These are phyloP conservation scores for Porites lobata DNA, from an alignment of 92 coral and sea anemone species.

Conservation along the genomic window DNA sequence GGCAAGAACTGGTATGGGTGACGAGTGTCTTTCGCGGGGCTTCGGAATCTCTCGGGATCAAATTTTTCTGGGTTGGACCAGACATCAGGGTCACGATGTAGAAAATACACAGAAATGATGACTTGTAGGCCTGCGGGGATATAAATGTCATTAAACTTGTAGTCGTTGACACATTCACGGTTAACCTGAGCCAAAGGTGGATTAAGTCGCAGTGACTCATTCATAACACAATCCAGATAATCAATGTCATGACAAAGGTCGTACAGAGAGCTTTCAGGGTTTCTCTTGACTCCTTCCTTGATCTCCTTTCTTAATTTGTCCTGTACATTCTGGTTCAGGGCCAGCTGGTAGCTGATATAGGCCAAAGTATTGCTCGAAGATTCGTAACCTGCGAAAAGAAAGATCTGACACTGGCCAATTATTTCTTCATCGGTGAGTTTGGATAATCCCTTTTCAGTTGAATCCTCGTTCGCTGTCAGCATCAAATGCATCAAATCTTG, in stretches of 20 bases:
- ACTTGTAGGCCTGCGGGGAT: constrained; percentile 60
- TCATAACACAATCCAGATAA: constrained; percentile 71
- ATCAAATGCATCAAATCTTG: constrained; percentile 30
- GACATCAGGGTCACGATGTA: constrained; percentile 61
- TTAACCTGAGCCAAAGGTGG: constrained; percentile 51
- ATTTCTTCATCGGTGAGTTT: constrained; percentile 49
- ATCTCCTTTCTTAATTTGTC: constrained; percentile 31
- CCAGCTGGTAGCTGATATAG: constrained; percentile 33
- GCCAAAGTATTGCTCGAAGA: neutral
- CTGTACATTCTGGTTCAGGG: constrained; percentile 32
- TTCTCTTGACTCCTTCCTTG: constrained; percentile 12
- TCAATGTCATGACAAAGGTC: constrained; percentile 60
- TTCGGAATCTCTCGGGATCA: constrained; percentile 75
- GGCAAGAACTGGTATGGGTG: constrained; percentile 76
- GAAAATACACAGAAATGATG: constrained; percentile 31
- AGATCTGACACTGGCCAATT: constrained; percentile 9
- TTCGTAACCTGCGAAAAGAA: neutral
- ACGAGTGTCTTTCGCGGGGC: constrained; percentile 68
- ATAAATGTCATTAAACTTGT: constrained; percentile 27
- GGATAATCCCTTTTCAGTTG: no score
- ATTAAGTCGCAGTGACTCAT: constrained; percentile 59
- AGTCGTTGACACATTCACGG: constrained; percentile 42
- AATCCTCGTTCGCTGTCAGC: constrained; percentile 43
- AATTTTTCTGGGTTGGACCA: constrained; percentile 61
- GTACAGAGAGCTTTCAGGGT: constrained; percentile 64